These are phyloP conservation scores for Lasioglossum vierecki DNA, from an alignment of 2,888 invertebrate genomes.

Conservation along the genomic window DNA sequence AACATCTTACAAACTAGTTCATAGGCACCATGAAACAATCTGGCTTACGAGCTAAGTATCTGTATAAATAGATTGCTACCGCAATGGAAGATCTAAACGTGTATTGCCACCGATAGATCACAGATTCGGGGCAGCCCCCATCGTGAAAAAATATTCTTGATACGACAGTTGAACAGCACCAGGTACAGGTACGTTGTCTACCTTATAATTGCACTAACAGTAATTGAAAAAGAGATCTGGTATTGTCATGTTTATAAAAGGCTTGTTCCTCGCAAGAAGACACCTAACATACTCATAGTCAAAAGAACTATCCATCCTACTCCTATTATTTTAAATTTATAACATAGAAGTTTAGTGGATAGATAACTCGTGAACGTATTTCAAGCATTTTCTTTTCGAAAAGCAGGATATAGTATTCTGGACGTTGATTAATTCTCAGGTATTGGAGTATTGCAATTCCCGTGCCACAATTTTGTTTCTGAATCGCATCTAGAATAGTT, in stretches of 20 bases:
- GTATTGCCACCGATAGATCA: conserved; percentile 48
- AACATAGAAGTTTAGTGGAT: not conserved
- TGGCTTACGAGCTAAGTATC: conserved; percentile 8
- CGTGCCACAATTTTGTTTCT: conserved; percentile 89
- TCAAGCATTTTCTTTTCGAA: not conserved
- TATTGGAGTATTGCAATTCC: conserved; percentile 90
- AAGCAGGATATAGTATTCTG: not conserved
- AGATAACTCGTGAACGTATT: not conserved
- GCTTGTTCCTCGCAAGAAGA: not conserved
- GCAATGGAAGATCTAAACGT: conserved; percentile 12
- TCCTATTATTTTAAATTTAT: not conserved
- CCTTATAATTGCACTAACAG: conserved; percentile 27
- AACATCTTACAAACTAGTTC: conserved; percentile 28
- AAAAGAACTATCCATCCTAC: not conserved
- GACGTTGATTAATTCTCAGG: conserved; percentile 82
- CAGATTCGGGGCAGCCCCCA: conserved; percentile 24
- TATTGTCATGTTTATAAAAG: not conserved
- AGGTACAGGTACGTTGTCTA: conserved; percentile 31
- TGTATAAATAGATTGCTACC: conserved; percentile 38
- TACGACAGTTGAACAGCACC: conserved; percentile 26
- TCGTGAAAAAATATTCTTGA: conserved; percentile 9
- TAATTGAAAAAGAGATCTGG: conserved; percentile 33
- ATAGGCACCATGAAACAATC: conserved; percentile 27
- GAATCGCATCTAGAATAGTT: conserved; percentile 89
- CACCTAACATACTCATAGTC: not conserved